Evolutionary conservation across 2,797 vertebrate genomes (phyloP).

Genomic region (Chromis chromis): DNA sequence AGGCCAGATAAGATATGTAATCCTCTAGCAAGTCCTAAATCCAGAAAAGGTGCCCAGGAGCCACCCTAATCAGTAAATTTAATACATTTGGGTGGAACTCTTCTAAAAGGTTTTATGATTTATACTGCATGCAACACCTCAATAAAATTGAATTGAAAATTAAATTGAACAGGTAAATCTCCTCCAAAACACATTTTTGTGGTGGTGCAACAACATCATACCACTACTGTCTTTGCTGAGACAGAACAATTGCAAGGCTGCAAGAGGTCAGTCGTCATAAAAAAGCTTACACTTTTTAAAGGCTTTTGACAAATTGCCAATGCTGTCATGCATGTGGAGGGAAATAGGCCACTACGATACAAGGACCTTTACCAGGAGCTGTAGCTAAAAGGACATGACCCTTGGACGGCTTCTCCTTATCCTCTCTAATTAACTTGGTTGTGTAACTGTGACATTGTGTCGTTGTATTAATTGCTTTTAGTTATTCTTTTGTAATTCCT

Average conservation of each 20-base stretch:
- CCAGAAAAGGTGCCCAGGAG: too few species aligned
- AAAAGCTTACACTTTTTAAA: background rate
- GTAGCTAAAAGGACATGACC: background rate
- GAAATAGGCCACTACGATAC: too few species aligned
- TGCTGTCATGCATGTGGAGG: background rate
- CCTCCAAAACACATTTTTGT: background rate
- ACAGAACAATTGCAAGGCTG: too few species aligned
- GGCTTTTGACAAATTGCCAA: background rate
- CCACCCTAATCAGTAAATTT: too few species aligned
- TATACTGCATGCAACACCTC: background rate
- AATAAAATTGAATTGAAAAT: too few species aligned
- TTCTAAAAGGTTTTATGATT: background rate
- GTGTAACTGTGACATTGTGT: constrained; percentile 8
- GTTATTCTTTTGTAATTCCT: background rate
- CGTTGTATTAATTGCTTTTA: background rate
- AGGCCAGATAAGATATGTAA: too few species aligned
- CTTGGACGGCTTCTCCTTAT: background rate
- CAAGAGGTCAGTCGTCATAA: constrained; percentile 1
- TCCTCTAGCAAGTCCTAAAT: too few species aligned
- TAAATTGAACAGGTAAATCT: too few species aligned
- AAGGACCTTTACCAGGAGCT: background rate
- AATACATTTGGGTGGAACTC: too few species aligned
- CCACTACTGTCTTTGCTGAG: background rate
- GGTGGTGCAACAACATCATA: background rate
- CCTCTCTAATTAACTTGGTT: background rate